These are phyloP conservation scores for Aporrectodea caliginosa DNA, from an alignment of 1,140 invertebrate genomes.

Conservation along the genomic window DNA sequence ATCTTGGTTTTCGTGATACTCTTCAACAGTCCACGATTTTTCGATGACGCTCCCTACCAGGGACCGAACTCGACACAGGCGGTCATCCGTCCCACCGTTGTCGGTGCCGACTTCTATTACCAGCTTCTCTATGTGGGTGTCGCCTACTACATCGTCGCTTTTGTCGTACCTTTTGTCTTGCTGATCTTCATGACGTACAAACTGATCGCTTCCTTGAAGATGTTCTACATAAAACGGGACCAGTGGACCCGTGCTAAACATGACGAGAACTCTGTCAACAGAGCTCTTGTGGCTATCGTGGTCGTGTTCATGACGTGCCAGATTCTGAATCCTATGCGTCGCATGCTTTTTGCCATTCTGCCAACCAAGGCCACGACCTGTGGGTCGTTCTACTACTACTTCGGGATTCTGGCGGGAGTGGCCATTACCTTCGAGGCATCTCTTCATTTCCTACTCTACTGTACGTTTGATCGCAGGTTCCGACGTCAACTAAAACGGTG, in stretches of 20 bases:
- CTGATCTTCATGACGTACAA: neutral
- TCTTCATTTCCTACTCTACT: too few species aligned
- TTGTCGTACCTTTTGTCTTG: neutral
- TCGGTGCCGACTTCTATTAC: neutral
- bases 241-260: neutral
- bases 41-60: neutral
- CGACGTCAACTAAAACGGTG: too few species aligned
- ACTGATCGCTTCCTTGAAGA: neutral
- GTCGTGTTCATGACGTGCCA: too few species aligned
- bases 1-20: neutral
- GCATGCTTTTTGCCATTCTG: too few species aligned
- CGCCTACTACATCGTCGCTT: neutral
- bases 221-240: neutral
- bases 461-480: too few species aligned
- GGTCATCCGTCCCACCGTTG: neutral
- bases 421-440: too few species aligned
- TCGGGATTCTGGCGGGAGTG: too few species aligned
- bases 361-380: too few species aligned
- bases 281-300: neutral
- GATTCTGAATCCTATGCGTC: too few species aligned
- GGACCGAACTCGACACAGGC: neutral
- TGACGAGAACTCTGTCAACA: neutral
- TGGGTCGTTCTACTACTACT: too few species aligned
- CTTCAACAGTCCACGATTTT: neutral
- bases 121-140: neutral